These are phyloP conservation scores for Lasioglossum pauxillum DNA, from an alignment of 2,888 invertebrate species.

Conservation along the genomic window DNA sequence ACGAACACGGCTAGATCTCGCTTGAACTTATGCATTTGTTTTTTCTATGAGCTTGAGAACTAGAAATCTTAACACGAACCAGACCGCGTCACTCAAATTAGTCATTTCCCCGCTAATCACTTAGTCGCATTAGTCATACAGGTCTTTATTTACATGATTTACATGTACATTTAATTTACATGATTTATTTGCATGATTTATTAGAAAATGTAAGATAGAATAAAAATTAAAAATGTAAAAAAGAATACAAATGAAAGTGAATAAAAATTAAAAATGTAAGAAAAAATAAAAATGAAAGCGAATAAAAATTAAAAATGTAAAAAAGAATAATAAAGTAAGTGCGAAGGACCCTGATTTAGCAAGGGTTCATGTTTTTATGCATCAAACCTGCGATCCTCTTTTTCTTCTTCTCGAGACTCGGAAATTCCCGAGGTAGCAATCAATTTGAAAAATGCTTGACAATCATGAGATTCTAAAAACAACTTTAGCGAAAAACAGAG, in stretches of 20 bases:
- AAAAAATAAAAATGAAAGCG: too few species aligned
- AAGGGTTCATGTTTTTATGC: neutral
- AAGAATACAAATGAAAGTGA: too few species aligned
- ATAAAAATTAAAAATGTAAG: too few species aligned
- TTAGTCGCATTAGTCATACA: too few species aligned
- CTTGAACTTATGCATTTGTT: neutral
- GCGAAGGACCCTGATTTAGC: neutral
- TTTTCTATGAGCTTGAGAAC: neutral
- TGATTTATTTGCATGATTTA: too few species aligned
- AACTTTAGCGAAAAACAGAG: neutral
- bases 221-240: too few species aligned
- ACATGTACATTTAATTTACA: too few species aligned
- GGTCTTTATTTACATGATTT: too few species aligned
- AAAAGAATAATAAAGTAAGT: too few species aligned
- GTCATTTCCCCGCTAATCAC: neutral
- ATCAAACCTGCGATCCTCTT: neutral
- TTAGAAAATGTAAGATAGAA: too few species aligned
- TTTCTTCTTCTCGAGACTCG: neutral
- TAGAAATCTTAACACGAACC: neutral
- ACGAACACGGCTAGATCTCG: neutral
- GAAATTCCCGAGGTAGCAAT: neutral
- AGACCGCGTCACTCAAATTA: neutral
- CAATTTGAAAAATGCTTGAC: neutral
- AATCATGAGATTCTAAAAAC: neutral
- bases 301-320: too few species aligned